Evolutionary conservation across 2,888 invertebrate genomes (phyloP).

Genomic region (Lycaena phlaeas): DNA sequence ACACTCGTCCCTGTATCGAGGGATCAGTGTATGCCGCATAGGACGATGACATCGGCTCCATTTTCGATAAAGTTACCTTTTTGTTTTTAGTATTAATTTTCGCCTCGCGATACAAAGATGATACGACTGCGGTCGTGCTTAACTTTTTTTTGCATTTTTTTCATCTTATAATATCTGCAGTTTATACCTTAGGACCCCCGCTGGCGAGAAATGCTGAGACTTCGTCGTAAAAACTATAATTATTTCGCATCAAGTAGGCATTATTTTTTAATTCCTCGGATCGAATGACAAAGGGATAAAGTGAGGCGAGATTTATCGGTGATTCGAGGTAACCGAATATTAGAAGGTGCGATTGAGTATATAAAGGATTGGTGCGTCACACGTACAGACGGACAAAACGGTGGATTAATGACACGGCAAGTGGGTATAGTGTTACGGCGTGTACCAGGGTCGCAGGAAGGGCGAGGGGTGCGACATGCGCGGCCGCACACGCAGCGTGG

Average conservation of each 20-base stretch:
- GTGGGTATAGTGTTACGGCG: slow-evolving; percentile 49
- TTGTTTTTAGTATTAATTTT: slow-evolving; percentile 57
- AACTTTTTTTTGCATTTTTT: slow-evolving; percentile 20
- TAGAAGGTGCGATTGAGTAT: slow-evolving; percentile 13
- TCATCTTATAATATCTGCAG: slow-evolving; percentile 14
- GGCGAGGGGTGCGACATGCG: slow-evolving; percentile 50
- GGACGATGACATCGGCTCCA: slow-evolving; percentile 58
- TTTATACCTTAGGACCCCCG: slow-evolving; percentile 13
- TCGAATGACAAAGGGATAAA: background rate
- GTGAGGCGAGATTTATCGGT: slow-evolving; percentile 5
- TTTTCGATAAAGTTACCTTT: slow-evolving; percentile 52
- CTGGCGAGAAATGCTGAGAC: slow-evolving; percentile 15
- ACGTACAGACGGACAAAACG: slow-evolving; percentile 30
- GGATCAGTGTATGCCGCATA: slow-evolving; percentile 36
- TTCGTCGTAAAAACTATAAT: slow-evolving; percentile 12
- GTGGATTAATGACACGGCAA: slow-evolving; percentile 44
- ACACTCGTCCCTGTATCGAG: slow-evolving; percentile 35
- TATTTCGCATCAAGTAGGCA: background rate
- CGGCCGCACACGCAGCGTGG: slow-evolving; percentile 62
- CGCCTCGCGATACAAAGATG: slow-evolving; percentile 42
- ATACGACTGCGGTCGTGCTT: slow-evolving; percentile 26
- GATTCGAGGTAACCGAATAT: slow-evolving; percentile 13
- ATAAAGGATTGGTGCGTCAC: slow-evolving; percentile 26
- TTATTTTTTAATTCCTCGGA: background rate
- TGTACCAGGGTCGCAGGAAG: slow-evolving; percentile 47